Percentiles rank a stretch among this genome's conserved stretches.
These are phyloP conservation scores for Machimus atricapillus DNA, from an alignment of 2,888 invertebrate species.

Conservation along the genomic window DNA sequence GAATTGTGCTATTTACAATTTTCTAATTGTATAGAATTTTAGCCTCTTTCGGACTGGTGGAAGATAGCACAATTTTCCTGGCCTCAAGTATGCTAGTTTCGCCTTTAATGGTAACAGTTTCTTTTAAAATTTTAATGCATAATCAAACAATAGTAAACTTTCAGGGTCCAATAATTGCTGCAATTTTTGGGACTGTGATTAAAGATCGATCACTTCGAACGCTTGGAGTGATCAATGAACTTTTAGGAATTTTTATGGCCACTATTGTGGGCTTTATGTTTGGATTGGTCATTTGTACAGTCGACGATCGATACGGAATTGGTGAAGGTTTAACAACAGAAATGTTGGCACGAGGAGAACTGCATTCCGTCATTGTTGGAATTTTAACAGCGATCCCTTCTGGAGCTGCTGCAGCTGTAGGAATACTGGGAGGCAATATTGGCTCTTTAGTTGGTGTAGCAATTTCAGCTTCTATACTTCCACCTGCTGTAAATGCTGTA, in stretches of 20 bases:
- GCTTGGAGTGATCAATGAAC: constrained; percentile 72
- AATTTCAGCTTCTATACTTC: constrained; percentile 80
- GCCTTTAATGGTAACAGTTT: constrained; percentile 72
- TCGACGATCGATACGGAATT: constrained; percentile 67
- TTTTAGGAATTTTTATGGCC: constrained; percentile 72
- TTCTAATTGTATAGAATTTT: constrained; percentile 64
- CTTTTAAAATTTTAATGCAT: neutral
- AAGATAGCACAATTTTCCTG: constrained; percentile 75
- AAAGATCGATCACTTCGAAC: constrained; percentile 69
- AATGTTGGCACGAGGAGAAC: constrained; percentile 71
- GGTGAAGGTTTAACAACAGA: constrained; percentile 72
- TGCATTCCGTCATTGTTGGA: constrained; percentile 74
- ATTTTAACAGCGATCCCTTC: constrained; percentile 78
- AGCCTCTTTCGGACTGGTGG: constrained; percentile 76
- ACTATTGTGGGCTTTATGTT: constrained; percentile 73
- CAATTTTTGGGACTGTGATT: constrained; percentile 77
- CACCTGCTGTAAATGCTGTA: constrained; percentile 82
- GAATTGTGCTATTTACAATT: no score
- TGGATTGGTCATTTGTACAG: constrained; percentile 68
- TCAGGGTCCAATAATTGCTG: constrained; percentile 79
- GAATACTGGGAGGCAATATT: constrained; percentile 79
- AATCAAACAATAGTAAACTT: neutral
- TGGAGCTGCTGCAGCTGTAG: constrained; percentile 79
- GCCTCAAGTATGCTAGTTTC: constrained; percentile 84
- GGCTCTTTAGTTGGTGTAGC: constrained; percentile 83